Evolutionary conservation across 2,888 invertebrate species (phyloP), one percentile per base, ranked within the genome.

Genomic region (Meghimatium bilineatum): DNA sequence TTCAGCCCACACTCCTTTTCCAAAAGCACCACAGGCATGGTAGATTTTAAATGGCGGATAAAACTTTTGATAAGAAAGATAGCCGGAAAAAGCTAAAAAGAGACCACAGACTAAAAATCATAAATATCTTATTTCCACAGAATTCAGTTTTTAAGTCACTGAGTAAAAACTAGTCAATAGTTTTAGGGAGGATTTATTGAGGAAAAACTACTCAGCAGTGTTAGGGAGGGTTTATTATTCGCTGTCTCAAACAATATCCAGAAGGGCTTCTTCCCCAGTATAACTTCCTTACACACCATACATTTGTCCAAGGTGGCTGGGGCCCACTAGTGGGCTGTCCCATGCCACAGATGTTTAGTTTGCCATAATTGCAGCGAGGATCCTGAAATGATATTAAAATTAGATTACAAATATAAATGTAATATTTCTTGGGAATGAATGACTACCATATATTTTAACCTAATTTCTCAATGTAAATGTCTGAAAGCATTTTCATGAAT

Each of bases 1-100:
- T 91, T 93, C 36, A 90, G 87, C 49, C 90, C 91, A 89, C 91
- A 92, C 77, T 91, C 90, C 74, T 88, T 88, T 26, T 89, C 87
- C 84, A 89, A 88, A 10, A 81, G 38, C 32, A 84, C 74, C 66
- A 90, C 87, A 90, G 90, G 90, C 77, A 32, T 87, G 67, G 23
- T 81, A 49, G 23, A 36, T 63, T 71, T 83, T 26, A 29, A 29
- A 72, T 23, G n/a, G 1, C 1, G 36, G 29, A 34, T 72, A n/a
- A 72, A 26, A 72, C 5, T 44, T n/a, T 10, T 72, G 49, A 26
- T 17, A 38, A 0, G 26, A n/a, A n/a, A 56, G n/a, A 63, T 63
- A 23, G n/a, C n/a, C n/a, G 63, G 26, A n/a, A 63, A 63, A n/a
- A 44, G n/a, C 2, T 63, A 29, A 8, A 63, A 63, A 29, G 1